A percentile compares a stretch with the other conserved stretches of the same genome.
Conservation (phyloP, 23 tunicate genomes). For the Phallusia fumigata region DNA sequence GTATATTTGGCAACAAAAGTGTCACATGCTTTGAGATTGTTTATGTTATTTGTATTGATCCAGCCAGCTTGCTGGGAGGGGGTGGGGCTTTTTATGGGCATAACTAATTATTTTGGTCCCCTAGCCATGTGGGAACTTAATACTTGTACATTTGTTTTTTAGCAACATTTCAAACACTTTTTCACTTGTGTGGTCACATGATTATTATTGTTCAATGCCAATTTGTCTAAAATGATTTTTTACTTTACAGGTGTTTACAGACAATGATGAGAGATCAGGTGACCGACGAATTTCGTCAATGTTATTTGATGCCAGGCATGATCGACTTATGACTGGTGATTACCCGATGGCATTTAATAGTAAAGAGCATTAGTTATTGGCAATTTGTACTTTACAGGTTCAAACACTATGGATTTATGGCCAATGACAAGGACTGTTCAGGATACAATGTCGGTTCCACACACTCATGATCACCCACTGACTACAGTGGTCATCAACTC, state of each 20-base stretch:
- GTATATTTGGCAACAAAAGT: no score
- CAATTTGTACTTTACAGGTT: slow-evolving; percentile 37
- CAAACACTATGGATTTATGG: slow-evolving; percentile 79
- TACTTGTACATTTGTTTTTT: not conserved
- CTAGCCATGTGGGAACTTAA: no score
- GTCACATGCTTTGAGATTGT: no score
- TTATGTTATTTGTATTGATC: no score
- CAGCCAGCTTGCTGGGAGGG: no score
- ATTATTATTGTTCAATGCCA: no score
- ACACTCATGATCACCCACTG: slow-evolving; percentile 83
- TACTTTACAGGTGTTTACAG: slow-evolving; percentile 70
- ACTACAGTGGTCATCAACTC: slow-evolving; percentile 48
- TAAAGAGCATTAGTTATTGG: no score
- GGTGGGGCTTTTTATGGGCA: no score
- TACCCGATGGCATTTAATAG: no score
- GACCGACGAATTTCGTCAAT: slow-evolving; percentile 77
- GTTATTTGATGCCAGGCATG: slow-evolving; percentile 74
- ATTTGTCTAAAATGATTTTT: no score
- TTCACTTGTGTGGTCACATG: no score
- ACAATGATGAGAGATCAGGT: slow-evolving; percentile 81
- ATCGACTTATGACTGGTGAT: slow-evolving; percentile 73
- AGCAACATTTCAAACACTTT: not conserved
- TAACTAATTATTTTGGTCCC: no score
- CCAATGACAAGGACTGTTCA: slow-evolving; percentile 93
- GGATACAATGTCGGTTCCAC: slow-evolving; percentile 93